Evolutionary conservation across 2,888 invertebrate genomes (phyloP), one percentile per base, ranked within the genome.

Genomic region (Icerya purchasi): DNA sequence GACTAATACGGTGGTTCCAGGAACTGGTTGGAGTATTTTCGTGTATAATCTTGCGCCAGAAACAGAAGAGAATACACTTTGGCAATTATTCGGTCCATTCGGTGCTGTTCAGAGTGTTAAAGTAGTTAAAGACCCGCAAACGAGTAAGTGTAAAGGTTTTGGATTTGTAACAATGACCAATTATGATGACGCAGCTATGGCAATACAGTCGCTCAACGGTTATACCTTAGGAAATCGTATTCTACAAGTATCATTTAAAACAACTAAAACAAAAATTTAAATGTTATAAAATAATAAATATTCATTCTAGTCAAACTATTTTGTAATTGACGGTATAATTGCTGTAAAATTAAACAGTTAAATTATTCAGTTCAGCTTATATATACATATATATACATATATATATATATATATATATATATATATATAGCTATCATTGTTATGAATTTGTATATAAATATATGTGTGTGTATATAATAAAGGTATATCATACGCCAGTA

Each of bases 81-180:
- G 90, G 90, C 89, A 91, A 77, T 78, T 91, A 68, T 96, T 96
- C 75, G 94, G 93, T 65, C 94, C 94, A 54, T 96, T 94, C 71
- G 94, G 94, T 68, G 93, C 93, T 68, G 93, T 96, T 70, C 90
- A 93, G 76, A 89, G 87, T 76, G 93, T 94, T 67, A 94, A 94
- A 78, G 92, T 94, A 68, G 90, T 93, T 71, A 83, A 91, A 70
- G 93, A 94, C 78, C 82, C 89, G 68, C 85, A 89, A 70, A 92
- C 92, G 66, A 91, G 91, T 77, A 94, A 94, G 75, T 94, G 94
- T 78, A 94, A 93, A 78, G 96, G 96, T 65, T 96, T 93, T 74
- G 96, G 93, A 67, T 94, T 94, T 74, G 93, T 96, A 67, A 93
- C 93, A 65, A 96, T 96, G 94, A 92, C 92, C 72, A 92, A 93